Base-by-base conservation (phyloP, 2,888 invertebrate genomes). In the Sinotaia quadrata region DNA sequence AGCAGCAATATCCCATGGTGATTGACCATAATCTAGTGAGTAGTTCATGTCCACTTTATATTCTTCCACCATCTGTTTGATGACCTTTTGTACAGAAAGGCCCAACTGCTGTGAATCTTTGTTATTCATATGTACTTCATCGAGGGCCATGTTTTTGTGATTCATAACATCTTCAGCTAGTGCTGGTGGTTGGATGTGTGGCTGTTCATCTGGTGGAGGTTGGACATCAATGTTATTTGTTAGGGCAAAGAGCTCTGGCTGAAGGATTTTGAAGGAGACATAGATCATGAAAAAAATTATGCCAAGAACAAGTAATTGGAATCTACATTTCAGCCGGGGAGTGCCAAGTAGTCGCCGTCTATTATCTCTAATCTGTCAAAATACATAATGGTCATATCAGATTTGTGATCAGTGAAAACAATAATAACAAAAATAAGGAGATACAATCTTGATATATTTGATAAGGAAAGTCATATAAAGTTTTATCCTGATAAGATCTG, bases 1-100 rank as follows among this genome's bases (percentile, higher is more conserved):
- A 24, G 77, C 81, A 2, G 87, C 86, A 5, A 87, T 65, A 24
- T 65, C 71, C 87, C 87, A 87, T 44, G 81, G 81, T 10, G 80
- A 78, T 12, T 76, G 24, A 71, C n/a, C 59, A 58, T 29, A 79
- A 27, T 47, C 21, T 18, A 21, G 2, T 21, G 72, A 61, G 59
- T 71, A 63, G 21, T 68, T 51, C 51, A 69, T 74, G 65, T 80
- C 63, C 15, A 80, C 37, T 61, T 56, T 37, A 62, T 76, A 83
- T 52, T 80, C 79, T 33, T 75, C 69, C 36, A 75, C 70, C 21
- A 81, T 59, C 29, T 77, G 75, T n/a, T 65, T 52, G 0, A 77
- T 69, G 2, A 73, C 67, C 18, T 70, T 71, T 41, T 73, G 70
- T 31, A 58, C 68, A 12, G 59, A 34, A 4, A 75, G 62, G 31